These are phyloP conservation scores for Narcine bancroftii DNA, from an alignment of 2,113 vertebrate genomes.

Conservation along the genomic window DNA sequence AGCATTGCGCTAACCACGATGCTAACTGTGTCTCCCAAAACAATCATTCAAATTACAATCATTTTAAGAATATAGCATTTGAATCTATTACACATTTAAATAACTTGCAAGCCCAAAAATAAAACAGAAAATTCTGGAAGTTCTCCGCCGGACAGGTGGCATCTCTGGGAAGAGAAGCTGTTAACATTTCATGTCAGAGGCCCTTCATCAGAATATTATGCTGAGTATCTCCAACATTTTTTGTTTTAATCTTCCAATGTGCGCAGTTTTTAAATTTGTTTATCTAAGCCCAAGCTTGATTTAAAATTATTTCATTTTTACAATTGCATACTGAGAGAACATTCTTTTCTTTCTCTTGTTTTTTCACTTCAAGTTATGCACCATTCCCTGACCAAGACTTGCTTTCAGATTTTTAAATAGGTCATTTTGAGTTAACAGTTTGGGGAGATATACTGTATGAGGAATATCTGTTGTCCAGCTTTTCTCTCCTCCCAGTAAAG, in stretches of 20 bases:
- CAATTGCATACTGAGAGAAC: background rate
- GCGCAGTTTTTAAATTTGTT: no score
- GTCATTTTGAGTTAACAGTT: background rate
- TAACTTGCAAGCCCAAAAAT: background rate
- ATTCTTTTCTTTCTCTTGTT: background rate
- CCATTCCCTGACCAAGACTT: background rate
- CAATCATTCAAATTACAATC: background rate
- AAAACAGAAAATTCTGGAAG: no score
- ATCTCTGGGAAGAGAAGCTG: no score
- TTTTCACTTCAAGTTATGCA: background rate
- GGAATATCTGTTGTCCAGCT: background rate
- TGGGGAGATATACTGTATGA: background rate
- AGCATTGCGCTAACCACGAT: no score
- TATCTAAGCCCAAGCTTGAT: background rate
- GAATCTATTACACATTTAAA: background rate
- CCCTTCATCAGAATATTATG: no score
- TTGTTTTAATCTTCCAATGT: no score
- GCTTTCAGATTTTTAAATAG: background rate
- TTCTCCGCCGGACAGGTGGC: no score
- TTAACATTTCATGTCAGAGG: no score
- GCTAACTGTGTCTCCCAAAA: no score
- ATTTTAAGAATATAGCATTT: background rate
- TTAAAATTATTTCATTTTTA: constrained; percentile 6
- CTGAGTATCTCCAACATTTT: no score
- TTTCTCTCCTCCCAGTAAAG: background rate